Conservation (phyloP, 2,797 vertebrate species). For the Eleutherodactylus coqui region DNA sequence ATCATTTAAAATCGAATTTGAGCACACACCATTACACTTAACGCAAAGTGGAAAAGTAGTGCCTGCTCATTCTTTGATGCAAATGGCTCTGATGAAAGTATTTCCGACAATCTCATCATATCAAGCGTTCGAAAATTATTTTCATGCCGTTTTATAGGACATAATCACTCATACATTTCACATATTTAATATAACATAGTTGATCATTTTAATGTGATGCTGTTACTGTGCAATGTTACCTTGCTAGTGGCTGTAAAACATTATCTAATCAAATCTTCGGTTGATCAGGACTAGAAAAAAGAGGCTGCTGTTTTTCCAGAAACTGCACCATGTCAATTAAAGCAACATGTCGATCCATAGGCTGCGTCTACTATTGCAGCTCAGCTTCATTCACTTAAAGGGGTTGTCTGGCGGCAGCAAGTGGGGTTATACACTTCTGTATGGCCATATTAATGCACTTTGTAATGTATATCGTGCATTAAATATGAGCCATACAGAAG, state of each 20-base stretch:
- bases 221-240: conserved; percentile 8
- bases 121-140: conserved; percentile 40
- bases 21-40: conserved; percentile 61
- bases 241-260: conserved; percentile 13
- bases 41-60: conserved; percentile 52
- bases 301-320: neutral
- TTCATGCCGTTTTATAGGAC: conserved; percentile 42
- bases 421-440: too few species aligned
- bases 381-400: too few species aligned
- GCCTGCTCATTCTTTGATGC: conserved; percentile 45
- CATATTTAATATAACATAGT: conserved; percentile 44
- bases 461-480: too few species aligned
- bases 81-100: conserved; percentile 49
- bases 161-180: conserved; percentile 54
- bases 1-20: conserved; percentile 59
- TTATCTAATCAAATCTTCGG: neutral
- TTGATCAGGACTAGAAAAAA: neutral
- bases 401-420: too few species aligned
- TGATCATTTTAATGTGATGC: conserved; percentile 49
- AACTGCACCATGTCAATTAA: neutral
- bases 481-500: too few species aligned
- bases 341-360: too few species aligned
- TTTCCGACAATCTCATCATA: conserved; percentile 46
- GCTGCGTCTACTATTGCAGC: neutral
- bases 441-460: too few species aligned